phyloP scores from a whole-genome alignment of 2,113 vertebrate genomes.

The Petrocephalus microphthalmus region DNA sequence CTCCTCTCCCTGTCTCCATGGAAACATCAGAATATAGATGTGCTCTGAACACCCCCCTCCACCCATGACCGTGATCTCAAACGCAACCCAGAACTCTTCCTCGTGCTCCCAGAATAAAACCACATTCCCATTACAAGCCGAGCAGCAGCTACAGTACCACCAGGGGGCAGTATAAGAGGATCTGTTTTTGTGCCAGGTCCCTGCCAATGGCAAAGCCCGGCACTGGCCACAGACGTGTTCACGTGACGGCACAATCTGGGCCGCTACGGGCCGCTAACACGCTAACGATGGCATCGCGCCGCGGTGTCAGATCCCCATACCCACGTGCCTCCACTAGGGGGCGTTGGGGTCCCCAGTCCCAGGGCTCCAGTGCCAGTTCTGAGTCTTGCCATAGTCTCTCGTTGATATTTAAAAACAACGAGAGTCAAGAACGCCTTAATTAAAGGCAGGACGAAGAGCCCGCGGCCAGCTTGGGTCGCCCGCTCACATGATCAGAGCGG shows the following conservation, averaged over 20 bases:
- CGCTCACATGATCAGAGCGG: not conserved
- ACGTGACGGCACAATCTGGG: not conserved
- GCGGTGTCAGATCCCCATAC: not conserved
- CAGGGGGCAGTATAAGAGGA: not conserved
- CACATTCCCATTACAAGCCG: not conserved
- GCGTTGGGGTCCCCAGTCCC: not conserved
- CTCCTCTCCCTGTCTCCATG: not conserved
- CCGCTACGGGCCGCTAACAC: not conserved
- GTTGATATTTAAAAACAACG: not conserved
- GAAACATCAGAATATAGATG: constrained; percentile 39
- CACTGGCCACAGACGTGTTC: not conserved
- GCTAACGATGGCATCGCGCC: not conserved
- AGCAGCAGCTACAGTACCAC: not conserved
- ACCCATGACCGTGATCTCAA: not conserved
- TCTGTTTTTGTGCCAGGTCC: not conserved
- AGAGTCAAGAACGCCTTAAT: not conserved
- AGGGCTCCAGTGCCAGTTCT: not conserved
- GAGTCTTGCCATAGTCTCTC: not conserved
- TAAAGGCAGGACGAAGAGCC: constrained; percentile 4
- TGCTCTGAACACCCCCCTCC: constrained; percentile 29
- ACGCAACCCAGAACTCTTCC: not conserved
- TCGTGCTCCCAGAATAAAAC: not conserved
- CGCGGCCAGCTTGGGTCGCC: not conserved
- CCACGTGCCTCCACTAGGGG: not conserved
- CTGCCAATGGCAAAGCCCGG: not conserved